Conservation (phyloP, 2,113 vertebrate genomes). For the Suncus etruscus region DNA sequence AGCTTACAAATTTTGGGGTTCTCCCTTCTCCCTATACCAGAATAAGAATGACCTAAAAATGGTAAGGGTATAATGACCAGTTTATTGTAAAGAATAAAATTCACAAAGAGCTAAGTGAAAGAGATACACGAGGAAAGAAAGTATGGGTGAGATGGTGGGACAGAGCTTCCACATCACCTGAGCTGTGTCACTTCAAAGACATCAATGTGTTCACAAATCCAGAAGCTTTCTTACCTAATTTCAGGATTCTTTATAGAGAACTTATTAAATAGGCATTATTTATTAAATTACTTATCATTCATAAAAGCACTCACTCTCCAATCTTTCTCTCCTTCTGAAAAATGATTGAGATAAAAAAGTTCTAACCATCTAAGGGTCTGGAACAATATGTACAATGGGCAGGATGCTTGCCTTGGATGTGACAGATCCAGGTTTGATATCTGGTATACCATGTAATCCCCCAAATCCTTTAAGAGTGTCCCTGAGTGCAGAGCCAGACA, state of each 20-base stretch:
- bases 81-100: background rate
- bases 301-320: background rate
- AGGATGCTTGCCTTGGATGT: no score
- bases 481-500: no score
- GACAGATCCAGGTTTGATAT: no score
- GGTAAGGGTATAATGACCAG: background rate
- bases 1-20: background rate
- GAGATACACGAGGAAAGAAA: background rate
- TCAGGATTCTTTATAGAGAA: background rate
- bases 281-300: background rate
- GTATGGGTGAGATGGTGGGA: accelerated
- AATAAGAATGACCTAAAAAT: background rate
- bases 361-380: background rate
- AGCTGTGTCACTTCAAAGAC: accelerated
- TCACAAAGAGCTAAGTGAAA: background rate
- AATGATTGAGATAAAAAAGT: background rate
- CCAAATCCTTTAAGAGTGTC: no score
- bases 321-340: no score
- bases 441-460: no score
- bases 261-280: background rate
- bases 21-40: background rate
- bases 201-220: background rate
- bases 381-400: no score
- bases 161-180: background rate
- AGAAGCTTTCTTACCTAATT: background rate